Evolutionary conservation across 2,888 invertebrate species (phyloP).

Genomic region (Cantharis flavilabris): DNA sequence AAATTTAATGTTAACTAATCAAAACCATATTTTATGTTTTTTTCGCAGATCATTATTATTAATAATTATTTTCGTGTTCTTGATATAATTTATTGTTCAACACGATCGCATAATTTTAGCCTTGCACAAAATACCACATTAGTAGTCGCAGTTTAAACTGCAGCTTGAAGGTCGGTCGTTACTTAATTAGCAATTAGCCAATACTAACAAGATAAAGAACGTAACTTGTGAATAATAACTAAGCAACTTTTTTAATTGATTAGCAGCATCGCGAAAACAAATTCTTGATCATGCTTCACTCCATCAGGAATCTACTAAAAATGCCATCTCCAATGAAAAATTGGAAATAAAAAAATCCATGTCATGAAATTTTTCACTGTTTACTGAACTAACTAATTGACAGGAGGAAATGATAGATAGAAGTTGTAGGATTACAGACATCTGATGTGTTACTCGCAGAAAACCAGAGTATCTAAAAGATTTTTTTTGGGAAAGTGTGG

Average conservation of each 20-base stretch:
- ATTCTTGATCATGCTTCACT: neutral
- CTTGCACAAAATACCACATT: neutral
- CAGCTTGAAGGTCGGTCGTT: neutral
- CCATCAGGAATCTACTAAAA: neutral
- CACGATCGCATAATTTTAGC: neutral
- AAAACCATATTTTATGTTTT: neutral
- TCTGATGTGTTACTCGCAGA: neutral
- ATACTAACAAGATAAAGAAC: neutral
- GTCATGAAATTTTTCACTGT: neutral
- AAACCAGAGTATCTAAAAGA: neutral
- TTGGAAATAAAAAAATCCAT: neutral
- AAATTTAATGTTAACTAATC: neutral
- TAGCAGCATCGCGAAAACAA: neutral
- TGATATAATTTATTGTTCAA: neutral
- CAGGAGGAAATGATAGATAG: neutral
- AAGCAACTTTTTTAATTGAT: neutral
- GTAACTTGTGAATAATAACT: neutral
- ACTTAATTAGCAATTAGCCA: neutral
- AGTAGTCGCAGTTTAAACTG: neutral
- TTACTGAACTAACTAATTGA: neutral
- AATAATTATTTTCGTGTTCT: neutral
- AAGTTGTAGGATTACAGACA: neutral
- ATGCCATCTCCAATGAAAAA: neutral
- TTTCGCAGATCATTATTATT: neutral
- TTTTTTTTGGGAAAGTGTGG: too few species aligned